Evolutionary conservation across 2,888 invertebrate genomes (phyloP), one percentile per base, ranked within the genome.

Genomic region (Baccha elongata): DNA sequence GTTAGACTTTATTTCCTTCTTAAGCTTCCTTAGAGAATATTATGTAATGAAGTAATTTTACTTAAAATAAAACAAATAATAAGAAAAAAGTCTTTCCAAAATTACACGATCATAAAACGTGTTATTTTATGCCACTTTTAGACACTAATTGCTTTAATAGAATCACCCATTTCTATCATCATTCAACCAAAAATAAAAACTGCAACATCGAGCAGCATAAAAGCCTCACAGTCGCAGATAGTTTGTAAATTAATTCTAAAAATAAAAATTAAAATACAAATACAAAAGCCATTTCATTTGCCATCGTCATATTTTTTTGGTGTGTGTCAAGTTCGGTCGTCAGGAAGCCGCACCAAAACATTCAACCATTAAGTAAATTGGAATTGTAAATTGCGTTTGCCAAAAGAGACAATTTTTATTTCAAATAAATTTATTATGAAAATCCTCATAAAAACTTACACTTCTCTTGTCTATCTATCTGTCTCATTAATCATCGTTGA

Each of bases 151-250:
- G 15, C 52, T 26, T 26, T 32, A 50, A 74, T 65, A 44, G 50
- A 17, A 60, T 23, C 48, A 48, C 29, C 32, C 64, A 69, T 74
- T 74, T 69, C 62, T 48, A 73, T 79, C 73, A 55, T 21, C 58
- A 53, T 37, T 29, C 29, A 46, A 29, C 35, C 52, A 53, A 69
- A 53, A 69, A 64, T 78, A 65, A 65, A 76, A 78, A 60, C 58
- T 78, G 65, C 65, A 72, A 48, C 58, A 55, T 46, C 40, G 8
- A 48, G 42, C 29, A 17, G 23, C 17, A 46, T n/a, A 32, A 55
- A 52, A 40, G 29, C 8, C 26, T 50, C 26, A 17, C 1, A 3
- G 2, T 1, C 4, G 1, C 0, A 17, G 6, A 2, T 32, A 26
- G 3, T 48, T 29, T n/a, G 37, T n/a, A 64, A 71, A 58, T 35